Conservation (phyloP, 2,113 vertebrate species). For the Columba livia region DNA sequence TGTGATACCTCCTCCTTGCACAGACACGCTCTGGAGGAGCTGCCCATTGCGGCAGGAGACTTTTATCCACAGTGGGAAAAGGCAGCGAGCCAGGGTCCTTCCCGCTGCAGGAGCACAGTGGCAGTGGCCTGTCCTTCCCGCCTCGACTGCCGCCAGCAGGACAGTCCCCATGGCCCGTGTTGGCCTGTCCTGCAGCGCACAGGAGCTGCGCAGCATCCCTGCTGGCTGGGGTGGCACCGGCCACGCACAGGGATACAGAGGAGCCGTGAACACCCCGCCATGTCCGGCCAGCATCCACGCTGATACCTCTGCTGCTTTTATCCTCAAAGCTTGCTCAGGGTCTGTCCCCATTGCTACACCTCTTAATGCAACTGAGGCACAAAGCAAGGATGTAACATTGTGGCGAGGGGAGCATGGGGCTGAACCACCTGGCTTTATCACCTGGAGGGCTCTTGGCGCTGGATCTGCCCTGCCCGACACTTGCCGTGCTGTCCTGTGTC, state of each 20-base stretch:
- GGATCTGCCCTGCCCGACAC: accelerated
- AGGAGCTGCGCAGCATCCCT: no score
- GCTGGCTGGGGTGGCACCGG: background rate
- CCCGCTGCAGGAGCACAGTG: background rate
- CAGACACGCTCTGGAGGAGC: background rate
- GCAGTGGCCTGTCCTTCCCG: background rate
- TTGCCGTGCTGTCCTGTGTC: background rate
- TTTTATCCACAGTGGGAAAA: background rate
- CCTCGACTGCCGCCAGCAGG: accelerated
- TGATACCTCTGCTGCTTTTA: background rate
- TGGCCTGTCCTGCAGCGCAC: background rate
- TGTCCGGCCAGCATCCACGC: accelerated
- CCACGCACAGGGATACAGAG: background rate
- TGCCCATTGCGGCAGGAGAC: no score
- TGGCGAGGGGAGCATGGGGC: background rate
- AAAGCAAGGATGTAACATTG: background rate
- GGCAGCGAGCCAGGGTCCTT: background rate
- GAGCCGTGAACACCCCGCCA: background rate
- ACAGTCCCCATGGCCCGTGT: background rate
- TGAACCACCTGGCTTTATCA: background rate
- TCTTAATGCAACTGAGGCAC: background rate
- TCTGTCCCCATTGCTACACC: background rate
- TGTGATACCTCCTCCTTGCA: background rate
- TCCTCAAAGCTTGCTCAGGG: accelerated
- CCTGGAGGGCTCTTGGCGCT: background rate